Base-by-base conservation (phyloP, 2,888 invertebrate genomes). In the Fragum sueziense region DNA sequence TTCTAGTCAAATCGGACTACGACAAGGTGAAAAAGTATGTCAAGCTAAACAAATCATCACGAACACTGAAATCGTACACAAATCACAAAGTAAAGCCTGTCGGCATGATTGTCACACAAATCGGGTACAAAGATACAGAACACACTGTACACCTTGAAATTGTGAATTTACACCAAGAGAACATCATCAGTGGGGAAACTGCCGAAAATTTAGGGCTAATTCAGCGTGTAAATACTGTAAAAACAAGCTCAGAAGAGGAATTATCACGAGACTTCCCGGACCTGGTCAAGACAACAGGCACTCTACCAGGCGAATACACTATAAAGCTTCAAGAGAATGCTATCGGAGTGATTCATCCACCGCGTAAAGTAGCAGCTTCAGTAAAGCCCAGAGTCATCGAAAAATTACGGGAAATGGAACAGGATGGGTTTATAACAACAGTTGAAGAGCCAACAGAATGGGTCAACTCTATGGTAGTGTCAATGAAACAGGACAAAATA, bases 401-500 rank as follows among this genome's bases (percentile, higher is more conserved):
- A 65, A 52, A 67, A 70, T 73, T 80, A 3, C 67, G 37, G 3
- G 74, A 80, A 76, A 80, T 80, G 80, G 73, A 80, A 37, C 70
- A 67, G 31, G 52, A 69, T 34, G 73, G 41, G 20, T 73, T 70
- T 52, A 73, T 76, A 22, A 72, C 73, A 20, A 61, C 61, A 52
- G 84, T 85, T 4, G 33, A 71, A 4, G 70, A 80, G 37, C 86
- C 85, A n/a, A 88, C 85, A 3, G 79, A 85, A 47, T 86, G 85
- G 86, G 85, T 86, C 2, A 85, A 80, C 59, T 82, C 85, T 20
- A 87, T 86, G 83, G 84, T 81, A 4, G 80, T 81, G 1, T 62
- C 77, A 7, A n/a, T 82, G 1, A 74, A 34, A 59, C 77, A 81
- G 70, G 85, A 77, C 51, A 85, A 85, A 72, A 47, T 79, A 14